Conservation (phyloP, 2,113 vertebrate species). For the Thomomys bottae region DNA sequence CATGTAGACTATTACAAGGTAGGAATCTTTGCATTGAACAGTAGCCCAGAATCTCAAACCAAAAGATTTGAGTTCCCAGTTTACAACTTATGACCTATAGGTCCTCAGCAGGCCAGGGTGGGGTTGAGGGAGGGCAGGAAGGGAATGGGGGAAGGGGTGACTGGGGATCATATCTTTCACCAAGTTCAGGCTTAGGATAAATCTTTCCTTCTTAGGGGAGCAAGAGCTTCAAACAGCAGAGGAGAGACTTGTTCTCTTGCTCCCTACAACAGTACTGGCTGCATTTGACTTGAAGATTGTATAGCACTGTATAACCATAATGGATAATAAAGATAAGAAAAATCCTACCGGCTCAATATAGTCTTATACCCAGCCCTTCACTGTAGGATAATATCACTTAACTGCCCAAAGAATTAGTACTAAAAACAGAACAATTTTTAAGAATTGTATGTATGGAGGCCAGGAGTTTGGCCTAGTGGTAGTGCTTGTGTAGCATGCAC, state of each 20-base stretch:
- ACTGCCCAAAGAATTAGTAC: background rate
- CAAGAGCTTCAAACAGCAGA: background rate
- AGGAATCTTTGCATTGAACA: background rate
- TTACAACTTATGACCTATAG: background rate
- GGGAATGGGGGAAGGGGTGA: too few relatives aligned
- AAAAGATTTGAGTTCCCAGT: background rate
- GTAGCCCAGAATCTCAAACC: background rate
- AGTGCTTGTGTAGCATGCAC: too few relatives aligned
- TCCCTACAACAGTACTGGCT: background rate
- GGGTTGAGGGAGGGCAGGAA: background rate
- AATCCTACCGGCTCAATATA: rapidly evolving
- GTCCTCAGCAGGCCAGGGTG: too few relatives aligned
- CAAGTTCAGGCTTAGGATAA: background rate
- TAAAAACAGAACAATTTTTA: too few relatives aligned
- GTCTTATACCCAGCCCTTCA: background rate
- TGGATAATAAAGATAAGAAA: background rate
- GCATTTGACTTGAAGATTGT: background rate
- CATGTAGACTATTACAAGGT: background rate
- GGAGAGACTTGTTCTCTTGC: too few relatives aligned
- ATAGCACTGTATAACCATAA: background rate
- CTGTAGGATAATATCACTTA: too few relatives aligned
- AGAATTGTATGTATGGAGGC: too few relatives aligned
- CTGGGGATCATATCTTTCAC: background rate
- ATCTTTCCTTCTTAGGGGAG: background rate
- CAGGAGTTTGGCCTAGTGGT: too few relatives aligned